A percentile compares a stretch with the other conserved stretches of the same genome.
These are phyloP conservation scores for Pelodiscus sinensis DNA, from an alignment of 2,113 vertebrate genomes.

Conservation along the genomic window DNA sequence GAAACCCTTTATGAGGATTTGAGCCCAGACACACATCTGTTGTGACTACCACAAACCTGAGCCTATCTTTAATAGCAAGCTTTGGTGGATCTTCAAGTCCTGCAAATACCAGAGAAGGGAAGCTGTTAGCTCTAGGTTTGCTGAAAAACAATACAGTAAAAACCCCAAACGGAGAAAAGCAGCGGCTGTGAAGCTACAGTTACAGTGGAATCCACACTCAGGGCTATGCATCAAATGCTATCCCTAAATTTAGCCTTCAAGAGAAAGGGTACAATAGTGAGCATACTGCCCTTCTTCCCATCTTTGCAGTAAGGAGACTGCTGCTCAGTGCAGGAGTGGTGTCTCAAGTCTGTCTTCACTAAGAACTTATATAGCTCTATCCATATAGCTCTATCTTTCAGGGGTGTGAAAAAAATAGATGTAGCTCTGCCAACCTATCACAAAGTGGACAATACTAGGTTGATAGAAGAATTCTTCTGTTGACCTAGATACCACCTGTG, in stretches of 20 bases:
- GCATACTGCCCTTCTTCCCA: fast-evolving
- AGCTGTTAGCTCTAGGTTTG: neutral
- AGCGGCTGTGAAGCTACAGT: neutral
- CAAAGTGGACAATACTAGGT: neutral
- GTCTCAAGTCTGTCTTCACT: neutral
- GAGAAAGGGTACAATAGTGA: neutral
- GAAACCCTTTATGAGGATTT: neutral
- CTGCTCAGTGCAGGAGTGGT: neutral
- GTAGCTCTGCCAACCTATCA: neutral
- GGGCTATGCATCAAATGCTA: neutral
- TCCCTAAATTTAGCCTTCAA: fast-evolving
- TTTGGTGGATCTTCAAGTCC: neutral
- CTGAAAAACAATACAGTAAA: neutral
- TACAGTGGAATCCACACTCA: neutral
- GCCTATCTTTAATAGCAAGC: neutral
- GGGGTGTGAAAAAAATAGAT: neutral
- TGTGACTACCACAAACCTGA: neutral
- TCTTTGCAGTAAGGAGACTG: neutral
- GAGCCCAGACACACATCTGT: neutral
- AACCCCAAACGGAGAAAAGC: neutral
- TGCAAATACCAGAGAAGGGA: neutral
- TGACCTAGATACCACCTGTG: neutral
- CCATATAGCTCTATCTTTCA: neutral
- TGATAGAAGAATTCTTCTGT: neutral
- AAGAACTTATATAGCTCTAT: neutral